Conservation (phyloP, 1,140 invertebrate species). For the Patella vulgata region DNA sequence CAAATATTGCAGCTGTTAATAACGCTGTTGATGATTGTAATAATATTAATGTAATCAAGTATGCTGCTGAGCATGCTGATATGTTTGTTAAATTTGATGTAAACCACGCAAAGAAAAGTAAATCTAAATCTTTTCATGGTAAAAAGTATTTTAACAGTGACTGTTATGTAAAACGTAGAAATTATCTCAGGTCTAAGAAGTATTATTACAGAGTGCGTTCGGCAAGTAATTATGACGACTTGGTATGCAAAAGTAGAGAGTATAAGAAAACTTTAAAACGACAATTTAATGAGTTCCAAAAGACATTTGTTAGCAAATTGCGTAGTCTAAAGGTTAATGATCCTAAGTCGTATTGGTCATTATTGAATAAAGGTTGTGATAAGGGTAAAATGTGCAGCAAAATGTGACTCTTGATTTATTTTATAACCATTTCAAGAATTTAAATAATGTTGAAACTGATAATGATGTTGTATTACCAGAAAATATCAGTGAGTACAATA, state of each 20-base stretch:
- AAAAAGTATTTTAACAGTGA: conserved; percentile 3
- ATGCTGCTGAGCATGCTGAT: conserved; percentile 2
- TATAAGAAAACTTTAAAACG: conserved; percentile 4
- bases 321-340: background rate
- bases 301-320: background rate
- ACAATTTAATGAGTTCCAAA: conserved; percentile 3
- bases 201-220: conserved; percentile 5
- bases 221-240: background rate
- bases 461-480: conserved; percentile 7
- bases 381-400: background rate
- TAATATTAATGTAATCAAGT: conserved; percentile 2
- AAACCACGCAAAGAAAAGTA: background rate
- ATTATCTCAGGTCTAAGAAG: background rate
- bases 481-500: too few relatives aligned
- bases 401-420: conserved; percentile 1
- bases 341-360: conserved; percentile 6
- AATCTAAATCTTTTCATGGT: conserved; percentile 2
- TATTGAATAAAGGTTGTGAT: background rate
- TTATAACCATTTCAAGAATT: conserved; percentile 9
- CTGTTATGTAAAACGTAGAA: background rate
- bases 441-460: conserved; percentile 6
- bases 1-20: too few relatives aligned
- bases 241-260: background rate
- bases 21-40: conserved; percentile 4
- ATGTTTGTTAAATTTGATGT: conserved; percentile 3